Conservation (phyloP, 2,113 vertebrate species). For the Nycticebus coucang region DNA sequence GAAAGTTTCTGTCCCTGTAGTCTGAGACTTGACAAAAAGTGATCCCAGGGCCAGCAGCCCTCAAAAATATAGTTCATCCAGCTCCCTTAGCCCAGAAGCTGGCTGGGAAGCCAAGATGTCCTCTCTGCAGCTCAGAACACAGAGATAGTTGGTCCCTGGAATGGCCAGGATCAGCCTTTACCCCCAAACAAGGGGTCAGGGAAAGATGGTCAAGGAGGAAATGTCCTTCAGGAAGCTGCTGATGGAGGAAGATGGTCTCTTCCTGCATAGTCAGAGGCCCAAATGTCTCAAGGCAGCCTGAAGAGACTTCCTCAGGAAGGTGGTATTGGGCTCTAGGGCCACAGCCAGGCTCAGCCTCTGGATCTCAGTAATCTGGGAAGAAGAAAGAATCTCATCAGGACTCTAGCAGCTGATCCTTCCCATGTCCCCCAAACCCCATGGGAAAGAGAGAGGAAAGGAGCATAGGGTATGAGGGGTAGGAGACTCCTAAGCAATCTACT, state of each 20-base stretch:
- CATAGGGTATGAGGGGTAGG: background rate
- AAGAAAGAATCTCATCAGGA: background rate
- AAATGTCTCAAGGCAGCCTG: constrained; percentile 88
- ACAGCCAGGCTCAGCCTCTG: constrained; percentile 86
- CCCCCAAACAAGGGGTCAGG: background rate
- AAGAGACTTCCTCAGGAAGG: constrained; percentile 91
- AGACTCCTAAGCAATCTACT: background rate
- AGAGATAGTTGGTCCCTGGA: background rate
- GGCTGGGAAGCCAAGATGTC: background rate
- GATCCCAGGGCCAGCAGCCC: background rate
- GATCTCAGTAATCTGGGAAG: constrained; percentile 86
- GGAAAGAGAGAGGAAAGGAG: background rate
- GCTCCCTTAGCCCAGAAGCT: background rate
- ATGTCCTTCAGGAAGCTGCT: background rate
- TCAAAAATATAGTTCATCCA: background rate
- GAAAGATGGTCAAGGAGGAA: background rate
- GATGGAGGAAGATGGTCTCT: background rate
- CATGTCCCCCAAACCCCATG: background rate
- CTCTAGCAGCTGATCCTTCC: background rate
- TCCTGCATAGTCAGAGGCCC: constrained; percentile 48
- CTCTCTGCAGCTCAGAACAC: background rate
- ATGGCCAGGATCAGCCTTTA: background rate
- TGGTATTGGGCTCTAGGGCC: constrained; percentile 85
- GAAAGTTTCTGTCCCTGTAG: background rate
- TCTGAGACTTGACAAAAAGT: background rate